phyloP scores from a whole-genome alignment of 2,113 vertebrate species.

The Isichthys henryi region DNA sequence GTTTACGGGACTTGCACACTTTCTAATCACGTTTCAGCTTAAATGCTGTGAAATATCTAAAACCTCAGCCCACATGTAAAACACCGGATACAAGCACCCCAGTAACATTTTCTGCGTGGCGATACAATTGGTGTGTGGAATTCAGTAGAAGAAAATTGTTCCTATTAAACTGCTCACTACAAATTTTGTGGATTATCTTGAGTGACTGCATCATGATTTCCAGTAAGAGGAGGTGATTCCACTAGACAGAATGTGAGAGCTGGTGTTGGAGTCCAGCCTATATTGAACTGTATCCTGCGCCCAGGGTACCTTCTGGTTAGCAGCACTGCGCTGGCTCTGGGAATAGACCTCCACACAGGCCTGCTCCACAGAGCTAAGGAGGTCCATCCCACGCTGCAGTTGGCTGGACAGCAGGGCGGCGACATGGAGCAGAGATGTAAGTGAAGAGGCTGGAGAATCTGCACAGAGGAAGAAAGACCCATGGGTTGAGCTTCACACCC shows the following conservation, averaged over 20 bases:
- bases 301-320: constrained; percentile 69
- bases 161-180: not conserved
- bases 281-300: not conserved
- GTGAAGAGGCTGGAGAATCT: constrained; percentile 74
- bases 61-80: not conserved
- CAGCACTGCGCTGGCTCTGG: constrained; percentile 65
- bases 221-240: not conserved
- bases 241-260: not conserved
- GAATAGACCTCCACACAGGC: constrained; percentile 79
- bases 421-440: constrained; percentile 75
- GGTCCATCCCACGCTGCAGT: constrained; percentile 75
- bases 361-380: constrained; percentile 74
- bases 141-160: not conserved
- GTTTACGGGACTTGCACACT: not conserved
- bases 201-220: not conserved
- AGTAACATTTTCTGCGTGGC: not conserved
- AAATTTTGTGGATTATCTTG: not conserved
- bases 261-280: not conserved
- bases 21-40: not conserved
- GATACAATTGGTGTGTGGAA: not conserved
- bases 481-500: not conserved
- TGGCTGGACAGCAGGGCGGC: constrained; percentile 72
- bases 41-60: not conserved
- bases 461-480: not conserved
- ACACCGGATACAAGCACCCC: not conserved